phyloP scores from a whole-genome alignment of 2,888 invertebrate species.

The Andrena flavipes region DNA sequence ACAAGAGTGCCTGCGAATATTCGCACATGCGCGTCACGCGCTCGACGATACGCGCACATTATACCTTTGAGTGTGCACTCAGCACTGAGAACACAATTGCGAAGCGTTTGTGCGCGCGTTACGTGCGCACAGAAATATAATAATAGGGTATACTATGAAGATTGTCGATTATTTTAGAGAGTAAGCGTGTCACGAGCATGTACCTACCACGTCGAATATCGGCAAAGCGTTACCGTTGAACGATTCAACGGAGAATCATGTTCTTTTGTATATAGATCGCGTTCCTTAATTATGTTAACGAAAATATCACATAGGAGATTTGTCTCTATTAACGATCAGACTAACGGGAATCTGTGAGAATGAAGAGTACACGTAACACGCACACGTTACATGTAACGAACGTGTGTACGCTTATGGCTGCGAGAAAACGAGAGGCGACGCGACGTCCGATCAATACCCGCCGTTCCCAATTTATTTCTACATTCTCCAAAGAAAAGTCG shows the following conservation, averaged over 20 bases:
- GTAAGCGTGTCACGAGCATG: neutral
- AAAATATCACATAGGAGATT: conserved; percentile 51
- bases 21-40: conserved; percentile 21
- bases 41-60: conserved; percentile 25
- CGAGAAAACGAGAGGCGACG: conserved; percentile 10
- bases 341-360: neutral
- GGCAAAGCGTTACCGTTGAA: neutral
- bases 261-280: conserved; percentile 77
- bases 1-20: conserved; percentile 63
- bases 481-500: neutral
- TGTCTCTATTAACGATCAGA: neutral
- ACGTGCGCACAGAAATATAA: conserved; percentile 33
- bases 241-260: conserved; percentile 45
- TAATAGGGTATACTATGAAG: conserved; percentile 1
- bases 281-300: conserved; percentile 69
- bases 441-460: conserved; percentile 4
- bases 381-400: neutral
- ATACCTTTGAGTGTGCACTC: conserved; percentile 32
- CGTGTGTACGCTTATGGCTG: neutral
- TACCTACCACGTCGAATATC: conserved; percentile 17
- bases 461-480: neutral
- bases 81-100: conserved; percentile 19
- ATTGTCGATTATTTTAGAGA: conserved; percentile 34
- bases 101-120: no score
- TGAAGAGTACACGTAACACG: neutral